phyloP scores from a whole-genome alignment of 2,888 invertebrate species.

The Xanthorhoe spadicearia region DNA sequence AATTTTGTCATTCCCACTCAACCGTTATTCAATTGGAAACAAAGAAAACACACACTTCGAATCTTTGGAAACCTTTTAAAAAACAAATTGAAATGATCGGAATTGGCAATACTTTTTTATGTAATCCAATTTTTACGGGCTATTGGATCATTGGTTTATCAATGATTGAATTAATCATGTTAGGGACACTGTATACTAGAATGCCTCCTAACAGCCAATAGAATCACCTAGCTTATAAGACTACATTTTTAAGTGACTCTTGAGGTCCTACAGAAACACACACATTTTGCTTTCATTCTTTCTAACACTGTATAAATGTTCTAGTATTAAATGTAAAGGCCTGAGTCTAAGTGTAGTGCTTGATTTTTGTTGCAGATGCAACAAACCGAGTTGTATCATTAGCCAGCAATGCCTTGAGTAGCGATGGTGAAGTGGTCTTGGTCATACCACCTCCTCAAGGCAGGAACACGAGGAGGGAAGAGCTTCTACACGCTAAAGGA shows the following conservation, averaged over 20 bases:
- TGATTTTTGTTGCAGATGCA: slow-evolving; percentile 60
- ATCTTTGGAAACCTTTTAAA: not conserved
- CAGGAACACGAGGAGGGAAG: slow-evolving; percentile 59
- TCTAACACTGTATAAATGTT: no score
- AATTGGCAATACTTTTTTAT: not conserved
- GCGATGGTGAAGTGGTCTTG: slow-evolving; percentile 66
- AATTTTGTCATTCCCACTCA: slow-evolving; percentile 5
- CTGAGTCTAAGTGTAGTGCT: not conserved
- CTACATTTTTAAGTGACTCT: no score
- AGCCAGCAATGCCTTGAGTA: slow-evolving; percentile 55
- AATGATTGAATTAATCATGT: no score
- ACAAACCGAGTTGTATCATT: slow-evolving; percentile 63
- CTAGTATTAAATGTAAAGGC: no score
- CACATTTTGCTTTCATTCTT: no score
- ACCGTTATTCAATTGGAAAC: not conserved
- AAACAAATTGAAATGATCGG: not conserved
- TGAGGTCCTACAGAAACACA: no score
- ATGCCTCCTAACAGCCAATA: no score
- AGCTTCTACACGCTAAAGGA: slow-evolving; percentile 66
- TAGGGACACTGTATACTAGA: no score
- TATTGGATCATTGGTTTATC: not conserved
- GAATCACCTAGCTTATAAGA: no score
- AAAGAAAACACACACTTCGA: slow-evolving; percentile 4
- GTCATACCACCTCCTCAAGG: slow-evolving; percentile 66
- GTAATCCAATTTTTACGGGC: not conserved